Conservation (phyloP, 2,113 vertebrate genomes). For the Scatophagus argus region DNA sequence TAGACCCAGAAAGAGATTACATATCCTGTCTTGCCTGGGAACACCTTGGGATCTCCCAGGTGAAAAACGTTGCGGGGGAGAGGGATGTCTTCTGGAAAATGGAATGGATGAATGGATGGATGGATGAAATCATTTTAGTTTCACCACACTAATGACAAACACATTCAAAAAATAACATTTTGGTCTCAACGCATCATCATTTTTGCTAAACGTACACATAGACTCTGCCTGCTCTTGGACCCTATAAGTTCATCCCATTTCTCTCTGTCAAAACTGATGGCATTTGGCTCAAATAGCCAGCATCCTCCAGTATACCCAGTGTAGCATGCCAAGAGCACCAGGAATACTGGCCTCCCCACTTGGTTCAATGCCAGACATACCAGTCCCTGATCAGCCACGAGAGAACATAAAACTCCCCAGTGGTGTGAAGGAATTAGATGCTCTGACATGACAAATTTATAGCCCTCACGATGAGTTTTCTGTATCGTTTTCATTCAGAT, state of each 20-base stretch:
- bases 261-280: conserved; percentile 48
- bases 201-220: not conserved
- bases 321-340: conserved; percentile 28
- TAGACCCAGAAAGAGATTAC: too few relatives aligned
- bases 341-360: not conserved
- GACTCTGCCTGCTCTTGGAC: not conserved
- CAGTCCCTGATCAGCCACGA: conserved; percentile 12
- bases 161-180: too few relatives aligned
- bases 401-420: conserved; percentile 30
- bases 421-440: conserved; percentile 12
- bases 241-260: conserved; percentile 11
- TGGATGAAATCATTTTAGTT: too few relatives aligned
- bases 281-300: conserved; percentile 38
- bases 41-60: too few relatives aligned
- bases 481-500: conserved; percentile 12
- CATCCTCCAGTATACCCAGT: conserved; percentile 28
- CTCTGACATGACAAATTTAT: conserved; percentile 42
- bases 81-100: too few relatives aligned
- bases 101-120: too few relatives aligned
- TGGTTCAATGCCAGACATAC: conserved; percentile 30
- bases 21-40: too few relatives aligned
- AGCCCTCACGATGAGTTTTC: conserved; percentile 6
- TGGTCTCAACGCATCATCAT: conserved; percentile 8
- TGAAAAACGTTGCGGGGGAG: too few relatives aligned
- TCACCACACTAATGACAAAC: too few relatives aligned